Conservation (phyloP, 2,888 invertebrate species). For the Orthosia cruda region DNA sequence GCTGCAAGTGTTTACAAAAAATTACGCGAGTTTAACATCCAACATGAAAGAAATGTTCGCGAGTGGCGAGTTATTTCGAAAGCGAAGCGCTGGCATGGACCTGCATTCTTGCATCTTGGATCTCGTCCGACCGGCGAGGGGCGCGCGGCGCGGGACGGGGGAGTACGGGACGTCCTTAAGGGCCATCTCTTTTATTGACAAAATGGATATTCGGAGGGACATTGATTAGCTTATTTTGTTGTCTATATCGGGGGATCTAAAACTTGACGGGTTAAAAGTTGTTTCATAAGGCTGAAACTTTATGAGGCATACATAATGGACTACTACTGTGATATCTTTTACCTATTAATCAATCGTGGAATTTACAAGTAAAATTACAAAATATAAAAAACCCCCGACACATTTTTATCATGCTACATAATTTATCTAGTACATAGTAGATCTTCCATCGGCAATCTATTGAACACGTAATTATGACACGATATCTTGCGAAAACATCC, state of each 20-base stretch:
- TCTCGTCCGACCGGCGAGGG: constrained; percentile 86
- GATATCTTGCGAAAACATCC: no score
- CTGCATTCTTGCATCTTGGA: constrained; percentile 88
- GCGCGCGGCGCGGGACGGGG: constrained; percentile 43
- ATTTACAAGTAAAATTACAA: no score
- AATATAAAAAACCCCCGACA: no score
- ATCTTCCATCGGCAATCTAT: no score
- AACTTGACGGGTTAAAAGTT: neutral
- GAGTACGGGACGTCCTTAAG: constrained; percentile 62
- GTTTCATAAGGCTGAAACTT: neutral
- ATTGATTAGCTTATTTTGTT: neutral
- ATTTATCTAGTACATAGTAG: no score
- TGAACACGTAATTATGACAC: no score
- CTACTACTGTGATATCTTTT: neutral
- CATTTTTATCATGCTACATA: no score
- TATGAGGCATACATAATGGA: no score
- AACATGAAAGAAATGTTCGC: constrained; percentile 79
- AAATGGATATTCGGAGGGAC: neutral
- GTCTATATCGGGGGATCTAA: neutral
- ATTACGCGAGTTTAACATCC: constrained; percentile 40
- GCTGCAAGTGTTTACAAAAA: constrained; percentile 44
- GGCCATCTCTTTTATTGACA: constrained; percentile 56
- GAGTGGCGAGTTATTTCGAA: constrained; percentile 85
- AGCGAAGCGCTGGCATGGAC: constrained; percentile 82
- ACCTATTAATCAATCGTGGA: neutral